Conservation (phyloP, 2,113 vertebrate genomes). For the Crotalus viridis region DNA sequence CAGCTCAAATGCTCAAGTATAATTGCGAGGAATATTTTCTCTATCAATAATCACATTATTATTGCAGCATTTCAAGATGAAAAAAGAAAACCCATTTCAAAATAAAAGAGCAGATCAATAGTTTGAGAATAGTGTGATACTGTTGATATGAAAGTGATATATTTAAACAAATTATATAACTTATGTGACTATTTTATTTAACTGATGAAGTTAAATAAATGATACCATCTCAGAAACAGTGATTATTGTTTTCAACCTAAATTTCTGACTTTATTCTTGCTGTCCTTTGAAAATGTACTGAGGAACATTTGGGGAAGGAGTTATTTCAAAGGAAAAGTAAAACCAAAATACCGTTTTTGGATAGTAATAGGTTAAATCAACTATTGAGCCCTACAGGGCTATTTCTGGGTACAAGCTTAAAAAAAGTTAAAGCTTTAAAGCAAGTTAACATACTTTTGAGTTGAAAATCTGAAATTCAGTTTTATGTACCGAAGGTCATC, state of each 20-base stretch:
- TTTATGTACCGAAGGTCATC: not conserved
- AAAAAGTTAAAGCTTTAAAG: not conserved
- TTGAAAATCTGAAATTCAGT: not conserved
- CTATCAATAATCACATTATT: slow-evolving; percentile 11
- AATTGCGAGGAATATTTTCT: slow-evolving; percentile 20
- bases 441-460: not conserved
- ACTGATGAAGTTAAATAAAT: not conserved
- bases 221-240: not conserved
- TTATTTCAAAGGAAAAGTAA: not conserved
- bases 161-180: slow-evolving; percentile 8
- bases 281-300: not conserved
- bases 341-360: not conserved
- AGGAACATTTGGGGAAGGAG: not conserved
- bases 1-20: slow-evolving; percentile 4
- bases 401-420: not conserved
- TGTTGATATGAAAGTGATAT: not conserved
- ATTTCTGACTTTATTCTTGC: not conserved
- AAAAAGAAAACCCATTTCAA: not conserved
- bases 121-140: not conserved
- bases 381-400: not conserved
- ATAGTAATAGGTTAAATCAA: not conserved
- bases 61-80: slow-evolving; percentile 7
- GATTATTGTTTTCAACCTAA: not conserved
- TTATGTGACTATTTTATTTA: not conserved
- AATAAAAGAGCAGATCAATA: not conserved